These are phyloP conservation scores for Diplosoma virens DNA, from an alignment of 23 tunicate species.

Conservation along the genomic window DNA sequence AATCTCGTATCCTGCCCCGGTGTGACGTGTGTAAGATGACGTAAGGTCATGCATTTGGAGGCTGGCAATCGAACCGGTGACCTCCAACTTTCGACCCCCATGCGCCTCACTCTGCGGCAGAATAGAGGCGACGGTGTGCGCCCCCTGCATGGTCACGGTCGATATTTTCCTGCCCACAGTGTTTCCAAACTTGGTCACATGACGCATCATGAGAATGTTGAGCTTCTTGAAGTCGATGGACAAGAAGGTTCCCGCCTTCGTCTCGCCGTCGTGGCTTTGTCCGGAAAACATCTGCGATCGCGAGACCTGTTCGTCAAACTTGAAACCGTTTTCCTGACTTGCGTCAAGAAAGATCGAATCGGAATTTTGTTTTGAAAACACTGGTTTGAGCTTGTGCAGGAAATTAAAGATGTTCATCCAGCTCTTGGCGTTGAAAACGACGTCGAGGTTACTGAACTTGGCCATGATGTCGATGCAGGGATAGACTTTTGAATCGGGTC, in stretches of 20 bases:
- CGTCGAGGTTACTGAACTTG: constrained; percentile 65
- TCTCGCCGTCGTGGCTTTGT: neutral
- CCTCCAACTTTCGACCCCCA: constrained; percentile 4
- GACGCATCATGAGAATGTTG: constrained; percentile 72
- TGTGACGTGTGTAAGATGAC: neutral
- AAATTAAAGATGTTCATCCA: constrained; percentile 74
- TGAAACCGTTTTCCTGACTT: too few relatives aligned
- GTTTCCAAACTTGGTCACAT: constrained; percentile 26
- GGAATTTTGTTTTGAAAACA: neutral
- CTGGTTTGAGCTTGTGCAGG: constrained; percentile 58
- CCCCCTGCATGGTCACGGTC: constrained; percentile 78
- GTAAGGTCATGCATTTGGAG: constrained; percentile 74
- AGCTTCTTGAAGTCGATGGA: constrained; percentile 62
- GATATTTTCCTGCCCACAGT: constrained; percentile 68
- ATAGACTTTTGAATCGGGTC: neutral
- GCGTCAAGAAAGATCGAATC: neutral
- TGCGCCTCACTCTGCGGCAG: neutral
- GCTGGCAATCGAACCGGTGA: constrained; percentile 66
- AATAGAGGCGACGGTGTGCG: constrained; percentile 39
- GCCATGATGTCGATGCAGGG: constrained; percentile 34
- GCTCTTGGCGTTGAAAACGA: constrained; percentile 61
- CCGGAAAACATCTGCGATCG: too few relatives aligned
- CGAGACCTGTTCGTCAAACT: too few relatives aligned
- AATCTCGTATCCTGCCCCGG: constrained; percentile 17
- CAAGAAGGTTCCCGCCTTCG: constrained; percentile 24